Conservation (phyloP, 2,888 invertebrate genomes). For the Xanthia icteritia region DNA sequence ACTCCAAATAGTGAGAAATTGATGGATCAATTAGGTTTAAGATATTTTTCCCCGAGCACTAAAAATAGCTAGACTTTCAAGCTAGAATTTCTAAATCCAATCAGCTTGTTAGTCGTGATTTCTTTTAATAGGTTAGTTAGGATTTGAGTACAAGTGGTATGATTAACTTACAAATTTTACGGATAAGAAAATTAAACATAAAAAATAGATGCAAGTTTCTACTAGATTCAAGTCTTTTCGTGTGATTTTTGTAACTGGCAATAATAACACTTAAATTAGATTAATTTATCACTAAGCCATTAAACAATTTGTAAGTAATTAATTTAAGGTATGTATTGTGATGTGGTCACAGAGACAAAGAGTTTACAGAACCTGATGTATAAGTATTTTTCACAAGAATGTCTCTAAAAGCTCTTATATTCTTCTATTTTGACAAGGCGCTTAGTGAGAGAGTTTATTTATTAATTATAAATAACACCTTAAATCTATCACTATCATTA, state of each 20-base stretch:
- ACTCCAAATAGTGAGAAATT: neutral
- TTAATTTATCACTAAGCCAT: neutral
- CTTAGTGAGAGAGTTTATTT: neutral
- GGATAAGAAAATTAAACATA: constrained; percentile 13
- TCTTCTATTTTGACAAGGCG: neutral
- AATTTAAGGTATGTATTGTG: too few relatives aligned
- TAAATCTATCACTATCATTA: too few relatives aligned
- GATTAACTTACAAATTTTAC: constrained; percentile 49
- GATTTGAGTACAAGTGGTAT: constrained; percentile 21
- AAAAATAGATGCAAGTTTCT: constrained; percentile 13
- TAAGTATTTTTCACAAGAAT: too few relatives aligned
- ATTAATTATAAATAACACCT: too few relatives aligned
- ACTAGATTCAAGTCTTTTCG: neutral
- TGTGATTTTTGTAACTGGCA: neutral
- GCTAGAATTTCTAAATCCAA: constrained; percentile 28
- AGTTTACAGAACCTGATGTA: neutral
- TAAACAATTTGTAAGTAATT: too few relatives aligned
- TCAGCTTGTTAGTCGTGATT: constrained; percentile 44
- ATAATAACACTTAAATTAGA: neutral
- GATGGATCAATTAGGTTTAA: neutral
- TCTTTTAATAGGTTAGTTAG: constrained; percentile 49
- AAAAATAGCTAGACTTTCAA: constrained; percentile 20
- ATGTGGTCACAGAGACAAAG: neutral
- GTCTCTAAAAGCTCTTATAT: too few relatives aligned
- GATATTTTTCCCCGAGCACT: neutral